Base-by-base conservation (phyloP, 2,888 invertebrate species). In the Desoria tigrina region DNA sequence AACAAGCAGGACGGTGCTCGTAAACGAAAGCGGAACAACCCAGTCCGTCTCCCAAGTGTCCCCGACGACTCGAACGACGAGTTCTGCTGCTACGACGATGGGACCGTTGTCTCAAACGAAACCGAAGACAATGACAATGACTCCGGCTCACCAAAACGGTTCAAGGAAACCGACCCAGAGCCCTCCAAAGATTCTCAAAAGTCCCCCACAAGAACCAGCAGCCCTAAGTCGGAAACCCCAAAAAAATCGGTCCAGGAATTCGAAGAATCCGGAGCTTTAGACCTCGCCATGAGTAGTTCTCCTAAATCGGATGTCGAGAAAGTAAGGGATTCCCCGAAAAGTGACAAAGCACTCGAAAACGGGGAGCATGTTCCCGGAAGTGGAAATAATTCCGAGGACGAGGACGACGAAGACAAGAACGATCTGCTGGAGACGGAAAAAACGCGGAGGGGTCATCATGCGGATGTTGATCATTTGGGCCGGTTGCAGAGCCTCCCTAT, bases 21-120 rank as follows among this genome's bases (percentile, higher is more conserved):
- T 27, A 75, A 73, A 59, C 49, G 75, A 27, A 75, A 75, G 51
- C 62, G 71, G 27, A 72, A 65, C 18, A 74, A 74, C 56, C 75
- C 75, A 6, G 74, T 75, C 3, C 58, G 75, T n/a, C 68, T 75
- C n/a, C 74, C 75, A 18, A 64, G 74, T 26, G 78, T 78, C 50
- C 76, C 73, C 6, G 77, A 78, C 62, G 77, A 78, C 62, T 77
- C 77, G 9, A 73, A 75, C 28, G 77, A 76, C 62, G 75, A 72
- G 51, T 73, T 74, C 63, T 76, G 71, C 62, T 75, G 76, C 50
- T 76, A 74, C 58, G 75, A 73, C 42, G 76, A 74, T 39, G 75
- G 76, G n/a, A 77, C 76, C 3, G 75, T 74, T 27, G 75, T 75
- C 7, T 65, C 18, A 68, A 6, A 69, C 69, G 56, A 68, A 65